Percentiles rank a stretch among this genome's conserved stretches.
Evolutionary conservation across 1,140 invertebrate genomes (phyloP).

Genomic region (Asobara japonica): DNA sequence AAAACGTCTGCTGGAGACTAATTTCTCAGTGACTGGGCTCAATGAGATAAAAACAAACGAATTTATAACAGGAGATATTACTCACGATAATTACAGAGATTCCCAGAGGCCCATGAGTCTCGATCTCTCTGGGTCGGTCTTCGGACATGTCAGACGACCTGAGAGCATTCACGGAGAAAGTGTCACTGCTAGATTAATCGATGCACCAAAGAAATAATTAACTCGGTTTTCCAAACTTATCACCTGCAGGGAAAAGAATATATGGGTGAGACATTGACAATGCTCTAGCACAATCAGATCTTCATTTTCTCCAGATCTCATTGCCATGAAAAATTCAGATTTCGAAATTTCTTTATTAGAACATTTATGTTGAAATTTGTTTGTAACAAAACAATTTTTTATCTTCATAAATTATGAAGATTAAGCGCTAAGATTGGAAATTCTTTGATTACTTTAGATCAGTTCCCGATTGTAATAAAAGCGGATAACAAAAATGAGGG

Average conservation of each 20-base stretch:
- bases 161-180: slow-evolving; percentile 51
- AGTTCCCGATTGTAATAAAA: too few relatives aligned
- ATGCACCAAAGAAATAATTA: slow-evolving; percentile 37
- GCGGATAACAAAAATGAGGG: too few relatives aligned
- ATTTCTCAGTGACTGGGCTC: slow-evolving; percentile 58
- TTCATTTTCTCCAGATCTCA: neutral
- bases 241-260: too few relatives aligned
- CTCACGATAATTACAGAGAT: slow-evolving; percentile 29
- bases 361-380: too few relatives aligned
- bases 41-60: slow-evolving; percentile 57
- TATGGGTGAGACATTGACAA: too few relatives aligned
- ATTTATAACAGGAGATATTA: slow-evolving; percentile 1
- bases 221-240: neutral
- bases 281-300: too few relatives aligned
- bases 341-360: too few relatives aligned
- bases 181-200: slow-evolving; percentile 50
- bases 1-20: slow-evolving; percentile 52
- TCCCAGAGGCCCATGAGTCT: slow-evolving; percentile 55
- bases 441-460: too few relatives aligned
- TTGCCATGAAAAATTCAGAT: too few relatives aligned
- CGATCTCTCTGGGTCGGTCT: slow-evolving; percentile 46
- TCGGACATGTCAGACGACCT: slow-evolving; percentile 46
- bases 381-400: too few relatives aligned
- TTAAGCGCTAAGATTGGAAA: too few relatives aligned
- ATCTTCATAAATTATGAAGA: too few relatives aligned